phyloP scores from a whole-genome alignment of 2,797 vertebrate species.

The Cottoperca gobio region DNA sequence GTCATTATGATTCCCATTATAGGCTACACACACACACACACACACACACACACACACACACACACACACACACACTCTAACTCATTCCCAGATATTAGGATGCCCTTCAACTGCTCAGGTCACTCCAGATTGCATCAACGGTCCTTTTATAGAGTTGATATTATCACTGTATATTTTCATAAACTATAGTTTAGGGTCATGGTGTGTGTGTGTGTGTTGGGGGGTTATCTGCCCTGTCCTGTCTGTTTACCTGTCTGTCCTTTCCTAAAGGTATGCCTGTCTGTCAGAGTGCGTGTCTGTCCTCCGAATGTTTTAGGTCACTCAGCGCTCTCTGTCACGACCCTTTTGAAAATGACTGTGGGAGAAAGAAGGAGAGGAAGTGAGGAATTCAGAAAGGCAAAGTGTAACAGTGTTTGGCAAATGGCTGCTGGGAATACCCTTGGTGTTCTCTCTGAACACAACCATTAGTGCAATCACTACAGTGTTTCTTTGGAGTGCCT shows the following conservation, averaged over 20 bases:
- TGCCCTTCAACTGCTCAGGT: constrained; percentile 59
- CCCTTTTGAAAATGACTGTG: constrained; percentile 23
- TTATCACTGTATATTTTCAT: constrained; percentile 55
- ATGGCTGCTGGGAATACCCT: constrained; percentile 14
- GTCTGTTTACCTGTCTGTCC: constrained; percentile 34
- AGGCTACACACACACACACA: not conserved
- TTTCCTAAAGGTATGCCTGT: constrained; percentile 31
- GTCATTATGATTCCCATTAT: constrained; percentile 4
- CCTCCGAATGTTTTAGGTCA: constrained; percentile 46
- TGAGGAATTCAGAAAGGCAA: constrained; percentile 6
- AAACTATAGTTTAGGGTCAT: constrained; percentile 4
- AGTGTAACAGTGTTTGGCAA: not conserved
- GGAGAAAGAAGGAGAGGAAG: constrained; percentile 8
- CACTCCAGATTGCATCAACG: constrained; percentile 53
- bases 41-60: constrained; percentile 6
- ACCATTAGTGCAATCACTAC: constrained; percentile 3
- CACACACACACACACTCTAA: constrained; percentile 31
- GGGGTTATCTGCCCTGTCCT: not conserved
- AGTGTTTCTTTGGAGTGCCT: not conserved
- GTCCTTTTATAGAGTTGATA: constrained; percentile 20
- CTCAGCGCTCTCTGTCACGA: constrained; percentile 29
- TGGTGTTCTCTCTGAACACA: not conserved
- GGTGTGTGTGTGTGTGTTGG: not conserved
- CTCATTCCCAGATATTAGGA: constrained; percentile 16
- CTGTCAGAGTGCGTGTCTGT: constrained; percentile 37